Conservation (phyloP, 2,113 vertebrate genomes). For the Seriola aureovittata region DNA sequence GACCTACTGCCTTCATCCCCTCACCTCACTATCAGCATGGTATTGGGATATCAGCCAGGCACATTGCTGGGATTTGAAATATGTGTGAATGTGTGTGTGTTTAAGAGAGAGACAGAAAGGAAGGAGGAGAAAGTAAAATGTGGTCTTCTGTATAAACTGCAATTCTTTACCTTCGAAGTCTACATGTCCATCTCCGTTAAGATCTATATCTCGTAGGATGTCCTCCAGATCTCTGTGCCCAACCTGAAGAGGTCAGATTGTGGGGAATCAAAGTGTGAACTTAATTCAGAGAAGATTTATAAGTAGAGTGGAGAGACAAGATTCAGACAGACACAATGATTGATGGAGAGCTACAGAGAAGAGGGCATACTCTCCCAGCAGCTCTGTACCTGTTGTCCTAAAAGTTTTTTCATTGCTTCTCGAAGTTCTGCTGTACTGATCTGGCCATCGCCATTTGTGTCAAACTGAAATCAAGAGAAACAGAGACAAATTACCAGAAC, state of each 20-base stretch:
- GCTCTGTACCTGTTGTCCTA: slow-evolving; percentile 92
- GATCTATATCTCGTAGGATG: slow-evolving; percentile 96
- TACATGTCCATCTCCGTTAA: slow-evolving; percentile 96
- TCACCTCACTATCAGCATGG: slow-evolving; percentile 54
- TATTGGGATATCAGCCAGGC: slow-evolving; percentile 30
- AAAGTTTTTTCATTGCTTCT: slow-evolving; percentile 97
- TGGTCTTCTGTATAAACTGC: neutral
- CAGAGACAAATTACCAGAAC: neutral
- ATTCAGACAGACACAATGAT: slow-evolving; percentile 30
- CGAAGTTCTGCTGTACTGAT: slow-evolving; percentile 96
- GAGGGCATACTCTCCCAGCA: slow-evolving; percentile 10
- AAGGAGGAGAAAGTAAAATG: neutral
- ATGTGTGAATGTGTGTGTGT: slow-evolving; percentile 3
- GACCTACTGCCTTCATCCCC: slow-evolving; percentile 61
- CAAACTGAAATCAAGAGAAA: slow-evolving; percentile 86
- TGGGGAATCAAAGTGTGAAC: slow-evolving; percentile 26
- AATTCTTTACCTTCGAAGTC: slow-evolving; percentile 92
- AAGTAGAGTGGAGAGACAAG: slow-evolving; percentile 7
- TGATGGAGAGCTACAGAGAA: slow-evolving; percentile 25
- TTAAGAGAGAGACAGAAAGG: slow-evolving; percentile 1
- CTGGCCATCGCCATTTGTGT: slow-evolving; percentile 96
- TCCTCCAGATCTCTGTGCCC: slow-evolving; percentile 97
- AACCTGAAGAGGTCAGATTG: slow-evolving; percentile 81
- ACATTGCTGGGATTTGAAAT: slow-evolving; percentile 42
- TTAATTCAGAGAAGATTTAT: neutral